Base-by-base conservation (phyloP, 2,888 invertebrate genomes). In the Arctia plantaginis region DNA sequence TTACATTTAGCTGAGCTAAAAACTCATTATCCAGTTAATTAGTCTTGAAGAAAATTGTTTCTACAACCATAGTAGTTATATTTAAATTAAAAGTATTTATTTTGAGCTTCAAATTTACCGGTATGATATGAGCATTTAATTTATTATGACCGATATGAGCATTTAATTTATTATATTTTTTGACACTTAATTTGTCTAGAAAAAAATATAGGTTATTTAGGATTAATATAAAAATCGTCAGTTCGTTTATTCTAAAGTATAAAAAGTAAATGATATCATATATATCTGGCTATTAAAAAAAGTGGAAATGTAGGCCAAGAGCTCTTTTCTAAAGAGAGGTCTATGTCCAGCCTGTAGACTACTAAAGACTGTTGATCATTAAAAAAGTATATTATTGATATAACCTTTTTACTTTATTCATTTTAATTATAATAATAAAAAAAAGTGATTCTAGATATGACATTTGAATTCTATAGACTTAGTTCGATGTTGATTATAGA, bases 21-120 rank as follows among this genome's bases (percentile, higher is more conserved):
- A 69, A 51, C 47, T 65, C 35, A 33, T 65, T 65, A 35, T 27
- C 59, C 59, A 27, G 27, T 27, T 59, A 59, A 59, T 59, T 59
- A 59, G 27, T 59, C 4, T 59, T 10, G 23, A 59, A 15, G 59
- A 27, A 27, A 27, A 27, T 27, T 27, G 3, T 59, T 27, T 59
- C 3, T 59, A 59, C 6, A 27, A 27, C 27, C 15, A 27, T 15
- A 59, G 13, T 59, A 59, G 27, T 27, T 27, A n/a, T 15, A 10
- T 13, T 59, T 27, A 27, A 59, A 27, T 3, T 27, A 55, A 55
- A 55, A 13, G 12, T 10, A n/a, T 55, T n/a, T n/a, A 23, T 55
- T 55, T n/a, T 41, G 7, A n/a, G 8, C 55, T 59, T 27, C 27
- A 59, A 59, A 27, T 59, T 27, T 4, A 59, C n/a, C 1, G 1